These are phyloP conservation scores for Thysanoteuthis rhombus DNA, from an alignment of 2,888 invertebrate species.

Conservation along the genomic window DNA sequence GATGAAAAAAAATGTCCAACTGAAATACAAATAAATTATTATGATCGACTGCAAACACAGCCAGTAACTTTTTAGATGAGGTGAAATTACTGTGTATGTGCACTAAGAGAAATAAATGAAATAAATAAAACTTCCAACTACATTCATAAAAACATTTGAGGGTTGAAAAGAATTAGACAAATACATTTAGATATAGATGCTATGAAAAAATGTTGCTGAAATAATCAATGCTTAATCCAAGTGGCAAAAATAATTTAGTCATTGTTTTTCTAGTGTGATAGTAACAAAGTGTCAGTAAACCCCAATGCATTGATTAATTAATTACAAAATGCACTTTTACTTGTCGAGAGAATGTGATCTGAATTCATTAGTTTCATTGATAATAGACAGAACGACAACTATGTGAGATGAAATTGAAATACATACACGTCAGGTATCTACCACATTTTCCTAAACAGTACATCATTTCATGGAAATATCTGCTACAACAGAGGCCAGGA, in stretches of 20 bases:
- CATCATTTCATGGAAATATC: background rate
- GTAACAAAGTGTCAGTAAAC: background rate
- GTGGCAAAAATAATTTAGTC: background rate
- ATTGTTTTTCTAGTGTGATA: background rate
- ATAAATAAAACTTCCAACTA: no score
- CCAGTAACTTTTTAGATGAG: no score
- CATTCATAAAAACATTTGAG: no score
- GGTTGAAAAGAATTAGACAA: no score
- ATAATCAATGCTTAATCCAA: background rate
- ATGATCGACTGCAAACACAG: no score
- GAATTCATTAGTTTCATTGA: background rate
- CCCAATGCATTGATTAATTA: no score
- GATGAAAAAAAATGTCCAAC: no score
- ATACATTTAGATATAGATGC: background rate
- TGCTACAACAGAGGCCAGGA: background rate
- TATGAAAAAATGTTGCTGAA: background rate
- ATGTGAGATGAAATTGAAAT: background rate
- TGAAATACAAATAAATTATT: no score
- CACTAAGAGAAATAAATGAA: no score
- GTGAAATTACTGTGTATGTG: no score
- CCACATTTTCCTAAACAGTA: background rate
- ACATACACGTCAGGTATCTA: background rate
- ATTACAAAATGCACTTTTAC: background rate
- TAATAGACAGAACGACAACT: background rate
- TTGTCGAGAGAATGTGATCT: background rate